Conservation (phyloP, 2,797 vertebrate species). For the Acrocephalus scirpaceus region DNA sequence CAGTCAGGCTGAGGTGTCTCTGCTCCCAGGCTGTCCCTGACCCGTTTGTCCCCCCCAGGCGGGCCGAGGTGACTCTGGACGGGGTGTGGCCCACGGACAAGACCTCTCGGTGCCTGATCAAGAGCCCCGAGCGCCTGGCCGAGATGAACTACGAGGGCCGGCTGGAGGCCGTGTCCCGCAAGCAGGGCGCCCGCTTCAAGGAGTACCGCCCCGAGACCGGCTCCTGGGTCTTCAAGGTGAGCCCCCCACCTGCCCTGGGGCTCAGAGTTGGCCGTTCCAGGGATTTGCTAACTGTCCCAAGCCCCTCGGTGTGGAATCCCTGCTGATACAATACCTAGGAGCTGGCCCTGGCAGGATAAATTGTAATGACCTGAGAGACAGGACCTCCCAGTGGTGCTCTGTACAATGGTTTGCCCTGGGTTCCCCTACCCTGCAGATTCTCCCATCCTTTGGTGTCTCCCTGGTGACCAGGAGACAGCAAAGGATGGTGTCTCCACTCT, state of each 20-base stretch:
- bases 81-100: constrained; percentile 97
- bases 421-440: no score
- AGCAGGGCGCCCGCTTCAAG: constrained; percentile 92
- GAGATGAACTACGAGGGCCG: constrained; percentile 93
- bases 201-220: constrained; percentile 94
- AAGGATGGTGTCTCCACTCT: no score
- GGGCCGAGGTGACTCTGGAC: constrained; percentile 92
- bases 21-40: no score
- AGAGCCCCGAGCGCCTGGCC: constrained; percentile 87
- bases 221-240: constrained; percentile 95
- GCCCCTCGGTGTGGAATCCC: background rate
- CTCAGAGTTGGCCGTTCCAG: rapidly evolving
- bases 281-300: rapidly evolving
- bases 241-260: background rate
- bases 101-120: constrained; percentile 88
- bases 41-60: no score
- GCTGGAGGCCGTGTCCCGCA: constrained; percentile 88
- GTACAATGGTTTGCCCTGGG: no score
- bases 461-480: no score
- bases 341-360: no score
- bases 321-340: no score
- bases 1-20: constrained; percentile 88
- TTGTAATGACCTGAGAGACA: no score
- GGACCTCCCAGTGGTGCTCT: no score
- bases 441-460: no score